phyloP scores from a whole-genome alignment of 1,140 invertebrate genomes.

The Polypedilum pembai region DNA sequence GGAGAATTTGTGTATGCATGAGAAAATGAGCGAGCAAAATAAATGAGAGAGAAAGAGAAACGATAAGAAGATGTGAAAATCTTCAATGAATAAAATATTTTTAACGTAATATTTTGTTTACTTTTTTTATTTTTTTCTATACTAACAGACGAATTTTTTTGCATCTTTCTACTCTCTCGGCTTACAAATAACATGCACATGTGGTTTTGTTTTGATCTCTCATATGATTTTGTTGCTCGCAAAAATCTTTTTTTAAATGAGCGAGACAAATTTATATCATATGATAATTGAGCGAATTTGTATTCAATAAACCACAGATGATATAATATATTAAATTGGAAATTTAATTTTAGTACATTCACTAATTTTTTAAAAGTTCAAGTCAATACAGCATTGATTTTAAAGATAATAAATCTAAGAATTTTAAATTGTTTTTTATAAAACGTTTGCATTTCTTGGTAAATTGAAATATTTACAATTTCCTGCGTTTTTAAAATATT shows the following conservation, averaged over 20 bases:
- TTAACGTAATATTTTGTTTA: conserved; percentile 26
- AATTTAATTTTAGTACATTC: no score
- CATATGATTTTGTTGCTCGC: not conserved
- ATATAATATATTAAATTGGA: no score
- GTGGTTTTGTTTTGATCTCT: conserved; percentile 26
- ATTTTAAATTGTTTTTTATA: no score
- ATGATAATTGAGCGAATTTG: no score
- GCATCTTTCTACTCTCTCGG: not conserved
- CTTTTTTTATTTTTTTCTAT: conserved; percentile 22
- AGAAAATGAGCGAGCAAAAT: not conserved
- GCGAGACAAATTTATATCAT: no score
- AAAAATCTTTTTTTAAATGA: not conserved
- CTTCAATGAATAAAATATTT: conserved; percentile 28
- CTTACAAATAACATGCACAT: not conserved
- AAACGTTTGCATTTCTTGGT: no score
- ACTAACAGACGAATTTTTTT: conserved; percentile 16
- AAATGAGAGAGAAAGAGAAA: not conserved
- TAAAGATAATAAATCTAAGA: no score
- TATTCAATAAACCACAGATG: no score
- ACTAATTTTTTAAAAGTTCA: no score
- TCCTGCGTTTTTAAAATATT: no score
- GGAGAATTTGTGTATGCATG: not conserved
- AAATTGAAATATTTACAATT: no score
- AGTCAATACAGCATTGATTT: no score
- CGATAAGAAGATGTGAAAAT: conserved; percentile 14